Conservation (phyloP, 64 coral and sea anemone species). For the Montipora foliosa region DNA sequence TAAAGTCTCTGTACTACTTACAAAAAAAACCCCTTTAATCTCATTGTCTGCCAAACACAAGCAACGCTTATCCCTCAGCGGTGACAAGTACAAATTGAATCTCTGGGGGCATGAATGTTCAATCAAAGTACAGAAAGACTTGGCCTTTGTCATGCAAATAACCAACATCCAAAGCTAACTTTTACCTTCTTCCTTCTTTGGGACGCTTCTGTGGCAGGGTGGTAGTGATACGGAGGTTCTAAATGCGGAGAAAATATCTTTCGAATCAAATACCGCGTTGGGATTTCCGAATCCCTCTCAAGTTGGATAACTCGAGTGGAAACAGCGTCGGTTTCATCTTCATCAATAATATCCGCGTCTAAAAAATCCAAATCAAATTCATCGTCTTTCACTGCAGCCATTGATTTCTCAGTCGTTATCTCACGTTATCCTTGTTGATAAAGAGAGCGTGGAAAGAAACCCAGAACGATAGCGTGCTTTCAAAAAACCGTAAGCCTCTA, state of each 20-base stretch:
- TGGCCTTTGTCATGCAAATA: slow-evolving; percentile 14
- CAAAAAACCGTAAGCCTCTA: slow-evolving; percentile 16
- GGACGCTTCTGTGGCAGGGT: slow-evolving; percentile 68
- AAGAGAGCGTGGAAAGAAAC: slow-evolving; percentile 17
- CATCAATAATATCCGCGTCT: slow-evolving; percentile 53
- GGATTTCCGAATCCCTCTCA: slow-evolving; percentile 85
- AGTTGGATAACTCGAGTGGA: slow-evolving; percentile 70
- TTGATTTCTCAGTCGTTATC: slow-evolving; percentile 35
- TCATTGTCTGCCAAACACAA: slow-evolving; percentile 25
- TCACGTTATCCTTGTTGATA: slow-evolving; percentile 1
- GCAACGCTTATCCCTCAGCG: slow-evolving; percentile 1
- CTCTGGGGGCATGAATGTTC: slow-evolving; percentile 7
- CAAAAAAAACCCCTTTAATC: neutral
- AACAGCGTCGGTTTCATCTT: slow-evolving; percentile 79
- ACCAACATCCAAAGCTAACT: slow-evolving; percentile 4
- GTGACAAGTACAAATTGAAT: slow-evolving; percentile 22
- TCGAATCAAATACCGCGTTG: slow-evolving; percentile 72
- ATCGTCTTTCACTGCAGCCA: slow-evolving; percentile 64
- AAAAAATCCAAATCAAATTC: slow-evolving; percentile 75
- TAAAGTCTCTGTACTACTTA: no score
- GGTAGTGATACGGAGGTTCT: slow-evolving; percentile 74
- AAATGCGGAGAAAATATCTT: slow-evolving; percentile 91
- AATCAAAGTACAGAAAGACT: slow-evolving; percentile 37
- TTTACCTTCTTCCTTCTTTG: slow-evolving; percentile 76
- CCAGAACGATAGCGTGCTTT: slow-evolving; percentile 38